Percentiles rank a stretch among this genome's conserved stretches.
phyloP scores from a whole-genome alignment of 2,888 invertebrate species.

The Tenthredo notha region DNA sequence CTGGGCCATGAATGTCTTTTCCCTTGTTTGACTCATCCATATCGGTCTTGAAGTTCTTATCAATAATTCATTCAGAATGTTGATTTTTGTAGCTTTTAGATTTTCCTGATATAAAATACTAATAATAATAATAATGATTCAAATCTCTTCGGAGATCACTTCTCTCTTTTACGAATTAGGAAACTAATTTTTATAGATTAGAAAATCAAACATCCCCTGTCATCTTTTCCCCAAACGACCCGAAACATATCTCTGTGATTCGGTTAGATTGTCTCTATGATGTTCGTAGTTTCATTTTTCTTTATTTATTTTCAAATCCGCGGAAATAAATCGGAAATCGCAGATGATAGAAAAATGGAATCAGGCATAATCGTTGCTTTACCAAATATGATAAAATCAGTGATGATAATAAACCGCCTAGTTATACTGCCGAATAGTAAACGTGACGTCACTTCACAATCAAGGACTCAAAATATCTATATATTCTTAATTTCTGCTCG shows the following conservation, averaged over 20 bases:
- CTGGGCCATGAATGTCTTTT: constrained; percentile 17
- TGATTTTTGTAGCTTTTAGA: neutral
- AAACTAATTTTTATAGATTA: too few relatives aligned
- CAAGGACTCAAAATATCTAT: constrained; percentile 13
- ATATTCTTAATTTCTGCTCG: constrained; percentile 8
- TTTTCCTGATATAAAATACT: neutral
- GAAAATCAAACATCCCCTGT: too few relatives aligned
- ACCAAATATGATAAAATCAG: neutral
- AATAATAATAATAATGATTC: neutral
- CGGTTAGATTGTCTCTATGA: too few relatives aligned
- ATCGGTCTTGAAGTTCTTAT: neutral
- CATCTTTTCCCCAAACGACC: too few relatives aligned
- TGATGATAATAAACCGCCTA: neutral
- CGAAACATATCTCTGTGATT: too few relatives aligned
- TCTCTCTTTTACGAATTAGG: too few relatives aligned
- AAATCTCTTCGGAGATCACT: too few relatives aligned
- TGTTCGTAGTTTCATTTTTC: too few relatives aligned
- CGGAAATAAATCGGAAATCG: neutral
- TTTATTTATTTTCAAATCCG: too few relatives aligned
- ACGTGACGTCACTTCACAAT: neutral
- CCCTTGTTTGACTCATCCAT: neutral
- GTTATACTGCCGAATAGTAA: neutral
- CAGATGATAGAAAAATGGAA: neutral
- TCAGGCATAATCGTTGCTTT: neutral
- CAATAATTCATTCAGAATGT: neutral